These are phyloP conservation scores for Unio pictorum DNA, from an alignment of 2,888 invertebrate species.

Conservation along the genomic window DNA sequence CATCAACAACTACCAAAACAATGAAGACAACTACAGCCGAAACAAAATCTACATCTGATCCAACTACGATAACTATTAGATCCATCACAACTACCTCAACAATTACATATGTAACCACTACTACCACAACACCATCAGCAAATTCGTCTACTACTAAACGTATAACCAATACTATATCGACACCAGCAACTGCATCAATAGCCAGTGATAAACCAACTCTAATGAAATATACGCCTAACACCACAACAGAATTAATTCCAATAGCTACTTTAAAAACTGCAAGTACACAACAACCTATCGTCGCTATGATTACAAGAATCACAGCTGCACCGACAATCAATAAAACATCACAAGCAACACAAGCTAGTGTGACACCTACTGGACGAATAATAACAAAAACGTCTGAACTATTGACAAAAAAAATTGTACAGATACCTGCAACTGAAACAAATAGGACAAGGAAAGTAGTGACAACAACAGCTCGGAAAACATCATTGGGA, in stretches of 20 bases:
- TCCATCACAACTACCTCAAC: conserved; percentile 3
- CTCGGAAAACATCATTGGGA: conserved; percentile 3
- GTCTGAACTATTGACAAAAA: conserved; percentile 9
- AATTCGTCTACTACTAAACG: conserved; percentile 5
- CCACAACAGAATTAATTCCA: neutral
- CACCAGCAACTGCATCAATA: conserved; percentile 10
- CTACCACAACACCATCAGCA: conserved; percentile 3
- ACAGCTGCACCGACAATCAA: conserved; percentile 6
- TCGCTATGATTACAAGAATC: conserved; percentile 5
- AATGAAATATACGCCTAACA: neutral
- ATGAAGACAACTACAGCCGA: neutral
- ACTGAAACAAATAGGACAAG: neutral
- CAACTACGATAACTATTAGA: conserved; percentile 5
- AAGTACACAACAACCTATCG: conserved; percentile 1
- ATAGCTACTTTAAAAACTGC: conserved; percentile 4
- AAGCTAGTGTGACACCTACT: conserved; percentile 1
- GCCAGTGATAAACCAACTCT: conserved; percentile 7
- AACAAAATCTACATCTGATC: neutral
- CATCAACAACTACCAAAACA: neutral
- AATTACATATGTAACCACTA: conserved; percentile 8
- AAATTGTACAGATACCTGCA: conserved; percentile 8
- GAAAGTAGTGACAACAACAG: neutral
- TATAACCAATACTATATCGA: conserved; percentile 4
- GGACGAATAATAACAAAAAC: conserved; percentile 8
- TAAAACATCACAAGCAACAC: neutral